phyloP scores from a whole-genome alignment of 2,888 invertebrate species.

The Drosophila leonis region DNA sequence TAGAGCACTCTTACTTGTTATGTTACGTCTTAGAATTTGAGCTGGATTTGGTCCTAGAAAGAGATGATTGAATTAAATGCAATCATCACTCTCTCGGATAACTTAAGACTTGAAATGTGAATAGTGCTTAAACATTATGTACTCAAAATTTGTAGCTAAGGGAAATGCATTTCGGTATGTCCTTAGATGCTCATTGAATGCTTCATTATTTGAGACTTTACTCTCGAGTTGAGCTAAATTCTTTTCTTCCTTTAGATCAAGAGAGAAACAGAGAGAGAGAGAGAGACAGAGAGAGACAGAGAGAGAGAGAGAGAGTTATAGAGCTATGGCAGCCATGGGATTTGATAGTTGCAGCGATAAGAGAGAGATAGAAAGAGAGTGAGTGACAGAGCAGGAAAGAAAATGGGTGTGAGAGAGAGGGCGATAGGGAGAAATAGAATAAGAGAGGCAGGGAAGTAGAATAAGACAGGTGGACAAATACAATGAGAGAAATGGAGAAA shows the following conservation, averaged over 20 bases:
- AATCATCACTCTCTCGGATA: not conserved
- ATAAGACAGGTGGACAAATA: too few relatives aligned
- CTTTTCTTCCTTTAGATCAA: too few relatives aligned
- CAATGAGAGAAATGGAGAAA: not conserved
- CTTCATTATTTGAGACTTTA: not conserved
- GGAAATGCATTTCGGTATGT: not conserved
- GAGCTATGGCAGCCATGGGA: not conserved
- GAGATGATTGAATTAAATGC: not conserved
- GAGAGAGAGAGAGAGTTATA: not conserved
- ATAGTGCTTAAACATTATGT: not conserved
- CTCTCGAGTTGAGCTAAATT: not conserved
- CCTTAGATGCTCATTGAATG: not conserved
- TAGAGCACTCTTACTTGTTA: too few relatives aligned
- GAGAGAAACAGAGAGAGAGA: not conserved
- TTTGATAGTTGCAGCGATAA: not conserved
- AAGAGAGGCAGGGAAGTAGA: not conserved
- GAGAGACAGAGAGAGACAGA: not conserved
- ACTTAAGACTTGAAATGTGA: not conserved
- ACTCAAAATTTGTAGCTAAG: not conserved
- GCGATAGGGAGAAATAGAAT: not conserved
- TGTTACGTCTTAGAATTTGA: not conserved
- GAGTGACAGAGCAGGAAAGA: not conserved
- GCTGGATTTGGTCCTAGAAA: too few relatives aligned
- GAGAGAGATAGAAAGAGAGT: not conserved
- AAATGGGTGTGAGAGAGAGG: too few relatives aligned